phyloP scores from a whole-genome alignment of 1,140 invertebrate species.

The Drosophila lini region DNA sequence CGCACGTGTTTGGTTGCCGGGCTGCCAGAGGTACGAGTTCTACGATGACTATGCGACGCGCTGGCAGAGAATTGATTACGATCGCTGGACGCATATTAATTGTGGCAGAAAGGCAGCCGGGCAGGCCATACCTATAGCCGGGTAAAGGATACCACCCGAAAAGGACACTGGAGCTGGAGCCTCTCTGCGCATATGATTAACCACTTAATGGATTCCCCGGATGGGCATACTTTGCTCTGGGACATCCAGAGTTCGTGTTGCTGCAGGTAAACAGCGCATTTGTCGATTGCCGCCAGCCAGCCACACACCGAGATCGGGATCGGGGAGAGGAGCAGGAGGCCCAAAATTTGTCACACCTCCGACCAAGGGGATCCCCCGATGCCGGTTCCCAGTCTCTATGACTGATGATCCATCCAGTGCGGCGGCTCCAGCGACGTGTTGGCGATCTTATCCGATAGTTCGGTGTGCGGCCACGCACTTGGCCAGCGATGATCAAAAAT shows the following conservation, averaged over 20 bases:
- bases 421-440: conserved; percentile 23
- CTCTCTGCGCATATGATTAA: conserved; percentile 77
- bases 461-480: conserved; percentile 56
- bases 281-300: conserved; percentile 64
- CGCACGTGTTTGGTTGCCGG: conserved; percentile 66
- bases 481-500: conserved; percentile 43
- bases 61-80: conserved; percentile 77
- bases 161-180: conserved; percentile 45
- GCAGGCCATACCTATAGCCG: conserved; percentile 1
- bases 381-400: conserved; percentile 38
- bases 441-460: conserved; percentile 68
- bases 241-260: conserved; percentile 63
- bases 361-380: not conserved
- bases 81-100: conserved; percentile 83
- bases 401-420: conserved; percentile 30
- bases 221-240: conserved; percentile 35
- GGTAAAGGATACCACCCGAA: conserved; percentile 72
- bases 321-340: conserved; percentile 25
- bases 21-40: conserved; percentile 41
- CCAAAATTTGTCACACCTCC: conserved; percentile 72
- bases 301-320: conserved; percentile 53
- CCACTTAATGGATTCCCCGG: conserved; percentile 74
- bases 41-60: conserved; percentile 59
- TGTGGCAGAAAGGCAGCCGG: conserved; percentile 52
- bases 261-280: conserved; percentile 80